Conservation (phyloP, 2,888 invertebrate species). For the Polyommatus icarus region DNA sequence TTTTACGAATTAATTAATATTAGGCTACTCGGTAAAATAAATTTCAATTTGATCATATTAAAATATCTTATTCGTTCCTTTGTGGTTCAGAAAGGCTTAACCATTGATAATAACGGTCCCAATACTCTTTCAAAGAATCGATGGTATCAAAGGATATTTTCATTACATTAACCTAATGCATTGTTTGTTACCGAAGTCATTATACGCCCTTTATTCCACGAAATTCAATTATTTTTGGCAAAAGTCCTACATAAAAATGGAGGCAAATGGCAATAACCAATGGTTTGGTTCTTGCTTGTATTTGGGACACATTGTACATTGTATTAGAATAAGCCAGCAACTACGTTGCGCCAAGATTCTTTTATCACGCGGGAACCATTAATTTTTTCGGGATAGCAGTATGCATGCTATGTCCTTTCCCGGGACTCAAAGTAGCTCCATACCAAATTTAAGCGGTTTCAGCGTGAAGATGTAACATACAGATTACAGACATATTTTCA, state of each 20-base stretch:
- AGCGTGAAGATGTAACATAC: too few relatives aligned
- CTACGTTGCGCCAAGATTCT: too few relatives aligned
- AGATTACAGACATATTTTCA: too few relatives aligned
- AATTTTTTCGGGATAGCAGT: too few relatives aligned
- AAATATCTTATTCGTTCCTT: neutral
- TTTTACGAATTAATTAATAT: neutral
- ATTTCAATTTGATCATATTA: neutral
- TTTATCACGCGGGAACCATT: too few relatives aligned
- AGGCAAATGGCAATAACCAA: neutral
- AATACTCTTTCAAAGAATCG: constrained; percentile 6
- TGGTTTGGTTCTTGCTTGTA: too few relatives aligned
- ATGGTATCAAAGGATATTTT: constrained; percentile 11
- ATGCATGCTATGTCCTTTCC: too few relatives aligned
- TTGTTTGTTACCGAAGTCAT: constrained; percentile 18
- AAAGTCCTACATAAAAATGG: neutral
- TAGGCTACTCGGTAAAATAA: neutral
- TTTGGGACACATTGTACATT: too few relatives aligned
- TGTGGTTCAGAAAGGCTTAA: neutral
- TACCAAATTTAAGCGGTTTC: too few relatives aligned
- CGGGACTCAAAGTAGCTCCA: too few relatives aligned
- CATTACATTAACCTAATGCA: constrained; percentile 18
- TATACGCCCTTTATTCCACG: constrained; percentile 34
- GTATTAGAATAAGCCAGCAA: too few relatives aligned
- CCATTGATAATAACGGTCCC: constrained; percentile 13
- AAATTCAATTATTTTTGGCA: neutral